Evolutionary conservation across 2,888 invertebrate genomes (phyloP), one percentile per base, ranked within the genome.

Genomic region (Ophonus ardosiacus): DNA sequence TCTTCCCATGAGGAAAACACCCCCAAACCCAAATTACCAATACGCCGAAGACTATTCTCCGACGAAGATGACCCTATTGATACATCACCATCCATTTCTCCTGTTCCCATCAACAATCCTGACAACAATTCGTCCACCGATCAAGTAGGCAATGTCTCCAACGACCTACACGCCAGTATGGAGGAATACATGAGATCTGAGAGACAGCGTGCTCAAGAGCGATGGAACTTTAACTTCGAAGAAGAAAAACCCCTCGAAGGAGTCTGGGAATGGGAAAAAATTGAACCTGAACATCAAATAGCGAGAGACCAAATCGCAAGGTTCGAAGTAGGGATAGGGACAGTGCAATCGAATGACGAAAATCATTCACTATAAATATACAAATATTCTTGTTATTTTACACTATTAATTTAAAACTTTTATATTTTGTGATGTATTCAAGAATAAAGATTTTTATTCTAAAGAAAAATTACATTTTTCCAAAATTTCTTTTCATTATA

Each of bases 171-270:
- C 38, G 65, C 15, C 68, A 63, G 6, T 65, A 68, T 17, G 40
- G 21, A 24, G 17, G 80, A 81, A 13, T 51, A 51, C 13, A 51
- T 51, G 7, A 10, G 7, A 3, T 13, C 13, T 17, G 24, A 84
- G 15, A 61, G 56, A 8, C 74, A 24, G 21, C 40, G 65, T 59
- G 92, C 91, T 8, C 90, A 88, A 56, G 87, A 89, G 15, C 92
- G 91, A 86, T 94, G 93, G 92, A 93, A 94, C 87, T 94, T 93
- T 74, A 94, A 94, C 88, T 93, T 94, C 81, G 90, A 90, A 85
- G 92, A 92, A 0, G 94, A 93, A 85, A 87, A 89, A 57, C 92
- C 92, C 0, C 86, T 92, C 57, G 89, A 90, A 0, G 94, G 94
- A 0, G 89, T 89, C 6, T 93, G 92, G 87, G 90, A 91, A 84